Base-by-base conservation (phyloP, 2,888 invertebrate genomes). In the Panzeria rudis region DNA sequence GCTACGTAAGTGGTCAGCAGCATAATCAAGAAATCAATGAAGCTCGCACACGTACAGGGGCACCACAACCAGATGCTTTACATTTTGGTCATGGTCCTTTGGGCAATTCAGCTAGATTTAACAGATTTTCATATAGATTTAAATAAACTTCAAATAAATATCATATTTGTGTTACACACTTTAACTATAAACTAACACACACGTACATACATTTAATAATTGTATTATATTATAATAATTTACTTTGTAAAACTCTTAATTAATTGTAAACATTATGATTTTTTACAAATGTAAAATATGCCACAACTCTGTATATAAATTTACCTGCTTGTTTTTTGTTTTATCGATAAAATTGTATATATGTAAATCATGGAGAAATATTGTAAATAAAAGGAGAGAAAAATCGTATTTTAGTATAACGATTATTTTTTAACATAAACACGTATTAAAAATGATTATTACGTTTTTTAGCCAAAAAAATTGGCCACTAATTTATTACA, bases 1-100 rank as follows among this genome's bases (percentile, higher is more conserved):
- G 92, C 25, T 93, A 92, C 75, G 90, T 92, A 5, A 92, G 92
- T 81, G 90, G 89, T 3, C 89, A 91, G 72, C 91, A 92, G 83
- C 89, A 89, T 6, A 87, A 86, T 4, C 89, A 89, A 23, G 90
- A 89, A 3, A 86, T 91, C 0, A 81, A 87, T 72, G 89, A 92
- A 44, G 91, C 91, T 6, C 90, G 92, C 71, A 91, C 90, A 13
- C 91, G 92, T 0, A 88, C 90, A 3, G 91, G 90, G 8, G 84
- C 88, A n/a, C n/a, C 85, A 0, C 87, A 87, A 25, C 89, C 91
- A 9, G 91, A 91, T 87, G 88, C 92, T 4, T 77, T 92, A 68
- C 91, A 91, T 84, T 92, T 92, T 64, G 92, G 92, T 0, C 92
- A 92, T 61, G 91, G 91, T 2, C 86, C 92, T 0, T 84, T 92